Conservation (phyloP, 2,113 vertebrate species). For the Ahaetulla prasina region DNA sequence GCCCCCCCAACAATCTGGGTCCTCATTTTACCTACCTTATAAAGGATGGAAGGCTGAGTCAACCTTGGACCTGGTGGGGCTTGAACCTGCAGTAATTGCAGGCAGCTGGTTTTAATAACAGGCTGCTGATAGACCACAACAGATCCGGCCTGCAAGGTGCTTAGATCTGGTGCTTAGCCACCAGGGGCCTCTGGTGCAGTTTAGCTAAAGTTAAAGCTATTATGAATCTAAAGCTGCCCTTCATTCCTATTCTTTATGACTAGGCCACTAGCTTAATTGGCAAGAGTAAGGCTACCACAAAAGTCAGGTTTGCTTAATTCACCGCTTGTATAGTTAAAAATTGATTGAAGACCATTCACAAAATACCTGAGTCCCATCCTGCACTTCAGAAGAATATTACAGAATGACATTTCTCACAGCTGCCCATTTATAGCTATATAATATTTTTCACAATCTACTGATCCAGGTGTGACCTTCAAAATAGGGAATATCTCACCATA, state of each 20-base stretch:
- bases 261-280: conserved; percentile 14
- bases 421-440: conserved; percentile 30
- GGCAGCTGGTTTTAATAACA: no score
- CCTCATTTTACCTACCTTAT: no score
- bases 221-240: not conserved
- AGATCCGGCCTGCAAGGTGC: no score
- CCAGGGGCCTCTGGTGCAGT: not conserved
- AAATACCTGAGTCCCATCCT: conserved; percentile 14
- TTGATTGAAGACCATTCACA: conserved; percentile 6
- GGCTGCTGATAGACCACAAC: no score
- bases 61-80: no score
- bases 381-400: conserved; percentile 27
- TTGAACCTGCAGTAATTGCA: no score
- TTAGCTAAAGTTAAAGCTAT: not conserved
- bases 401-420: conserved; percentile 13
- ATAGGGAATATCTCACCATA: not conserved
- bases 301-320: conserved; percentile 31
- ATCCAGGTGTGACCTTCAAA: conserved; percentile 37
- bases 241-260: not conserved
- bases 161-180: no score
- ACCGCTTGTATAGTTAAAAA: conserved; percentile 22
- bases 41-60: no score
- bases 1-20: no score
- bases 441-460: conserved; percentile 26
- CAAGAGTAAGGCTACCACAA: not conserved